Conservation (phyloP, 1,140 invertebrate species). For the Drosophila hydei region DNA sequence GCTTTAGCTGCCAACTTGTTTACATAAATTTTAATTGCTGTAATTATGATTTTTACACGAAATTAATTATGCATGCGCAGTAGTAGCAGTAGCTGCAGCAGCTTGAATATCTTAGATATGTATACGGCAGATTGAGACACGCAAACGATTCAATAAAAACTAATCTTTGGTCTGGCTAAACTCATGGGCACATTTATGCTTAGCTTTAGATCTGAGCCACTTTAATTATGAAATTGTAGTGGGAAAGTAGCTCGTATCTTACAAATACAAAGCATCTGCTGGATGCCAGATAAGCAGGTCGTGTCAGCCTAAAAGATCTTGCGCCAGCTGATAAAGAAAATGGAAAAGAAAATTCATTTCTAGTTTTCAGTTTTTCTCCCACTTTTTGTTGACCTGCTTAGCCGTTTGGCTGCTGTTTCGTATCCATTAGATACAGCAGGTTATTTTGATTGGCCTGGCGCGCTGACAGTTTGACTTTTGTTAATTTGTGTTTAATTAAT, state of each 20-base stretch:
- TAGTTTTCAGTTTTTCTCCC: slow-evolving; percentile 8
- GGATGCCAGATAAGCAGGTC: slow-evolving; percentile 28
- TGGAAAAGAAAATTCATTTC: slow-evolving; percentile 34
- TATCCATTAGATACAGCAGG: slow-evolving; percentile 59
- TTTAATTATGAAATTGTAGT: slow-evolving; percentile 58
- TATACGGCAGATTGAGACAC: slow-evolving; percentile 18
- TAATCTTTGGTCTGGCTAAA: slow-evolving; percentile 20
- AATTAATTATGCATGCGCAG: slow-evolving; percentile 76
- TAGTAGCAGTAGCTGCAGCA: slow-evolving; percentile 37
- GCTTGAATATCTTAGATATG: neutral
- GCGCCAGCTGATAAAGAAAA: slow-evolving; percentile 30
- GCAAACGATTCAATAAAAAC: slow-evolving; percentile 29
- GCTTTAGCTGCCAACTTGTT: slow-evolving; percentile 63
- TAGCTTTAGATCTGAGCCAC: too few relatives aligned
- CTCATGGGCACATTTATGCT: too few relatives aligned
- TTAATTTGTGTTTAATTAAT: slow-evolving; percentile 73
- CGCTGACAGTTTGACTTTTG: slow-evolving; percentile 70
- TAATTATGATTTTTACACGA: slow-evolving; percentile 80
- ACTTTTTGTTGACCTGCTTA: slow-evolving; percentile 44
- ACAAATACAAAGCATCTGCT: neutral
- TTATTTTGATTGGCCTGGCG: slow-evolving; percentile 66
- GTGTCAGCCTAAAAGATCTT: slow-evolving; percentile 34
- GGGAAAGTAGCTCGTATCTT: neutral
- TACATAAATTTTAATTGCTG: slow-evolving; percentile 78
- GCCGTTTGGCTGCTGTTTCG: slow-evolving; percentile 17